A percentile compares a stretch with the other conserved stretches of the same genome.
Conservation (phyloP, 1,140 invertebrate species). For the Caenorhabditis brenneri region DNA sequence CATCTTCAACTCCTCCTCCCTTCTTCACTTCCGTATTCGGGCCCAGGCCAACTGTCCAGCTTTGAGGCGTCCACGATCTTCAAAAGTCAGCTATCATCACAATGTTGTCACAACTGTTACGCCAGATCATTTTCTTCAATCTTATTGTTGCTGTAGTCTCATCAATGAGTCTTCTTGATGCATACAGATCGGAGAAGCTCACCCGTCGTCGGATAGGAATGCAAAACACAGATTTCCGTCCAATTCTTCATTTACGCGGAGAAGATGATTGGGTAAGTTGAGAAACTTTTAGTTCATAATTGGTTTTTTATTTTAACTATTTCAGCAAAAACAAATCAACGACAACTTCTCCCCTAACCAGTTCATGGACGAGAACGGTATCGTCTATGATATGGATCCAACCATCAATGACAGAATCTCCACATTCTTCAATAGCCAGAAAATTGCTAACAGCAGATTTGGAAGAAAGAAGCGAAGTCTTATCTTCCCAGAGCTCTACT, state of each 20-base stretch:
- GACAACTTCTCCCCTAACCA: constrained; percentile 38
- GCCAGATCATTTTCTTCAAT: constrained; percentile 8
- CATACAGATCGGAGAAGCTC: constrained; percentile 33
- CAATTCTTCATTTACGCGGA: constrained; percentile 43
- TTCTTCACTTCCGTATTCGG: constrained; percentile 5
- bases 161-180: constrained; percentile 46
- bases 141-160: constrained; percentile 5
- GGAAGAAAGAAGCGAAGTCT: constrained; percentile 25
- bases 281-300: not conserved
- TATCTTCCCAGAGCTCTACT: not conserved
- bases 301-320: not conserved
- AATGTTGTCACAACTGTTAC: not conserved
- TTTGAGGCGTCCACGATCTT: not conserved
- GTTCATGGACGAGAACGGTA: constrained; percentile 47
- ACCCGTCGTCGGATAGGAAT: constrained; percentile 31
- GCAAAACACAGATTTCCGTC: constrained; percentile 38
- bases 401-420: constrained; percentile 44
- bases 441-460: constrained; percentile 1
- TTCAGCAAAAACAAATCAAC: constrained; percentile 43
- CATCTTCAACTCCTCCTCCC: not conserved
- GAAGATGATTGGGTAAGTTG: constrained; percentile 44
- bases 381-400: constrained; percentile 46
- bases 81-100: not conserved
- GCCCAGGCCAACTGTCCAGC: not conserved
- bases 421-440: constrained; percentile 45